phyloP scores from a whole-genome alignment of 2,888 invertebrate species.

The Chirona hameri region DNA sequence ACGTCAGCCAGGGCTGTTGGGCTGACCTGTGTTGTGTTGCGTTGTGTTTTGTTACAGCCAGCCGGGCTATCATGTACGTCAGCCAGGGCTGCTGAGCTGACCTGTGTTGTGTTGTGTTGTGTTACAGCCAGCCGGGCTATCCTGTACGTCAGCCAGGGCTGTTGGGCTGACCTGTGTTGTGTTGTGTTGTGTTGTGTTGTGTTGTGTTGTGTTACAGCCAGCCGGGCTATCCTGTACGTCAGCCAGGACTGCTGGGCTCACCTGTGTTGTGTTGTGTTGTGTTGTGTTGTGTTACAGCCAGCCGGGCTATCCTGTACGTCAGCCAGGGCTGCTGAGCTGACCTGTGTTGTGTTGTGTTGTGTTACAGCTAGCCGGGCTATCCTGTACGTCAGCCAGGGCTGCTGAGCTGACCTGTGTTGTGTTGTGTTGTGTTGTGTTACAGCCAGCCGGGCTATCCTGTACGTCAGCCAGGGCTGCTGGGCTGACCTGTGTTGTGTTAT shows the following conservation, averaged over 20 bases:
- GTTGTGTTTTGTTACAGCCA: conserved; percentile 60
- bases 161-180: conserved; percentile 60
- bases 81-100: conserved; percentile 86
- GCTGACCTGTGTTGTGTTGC: conserved; percentile 63
- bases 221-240: not conserved
- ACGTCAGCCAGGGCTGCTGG: no score
- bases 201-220: no score
- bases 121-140: conserved; percentile 73
- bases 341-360: not conserved
- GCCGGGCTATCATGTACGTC: conserved; percentile 86
- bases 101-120: conserved; percentile 38
- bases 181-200: no score
- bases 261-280: no score
- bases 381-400: conserved; percentile 80
- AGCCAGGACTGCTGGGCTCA: not conserved
- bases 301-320: not conserved
- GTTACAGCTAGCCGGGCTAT: conserved; percentile 73
- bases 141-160: conserved; percentile 83
- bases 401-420: conserved; percentile 91
- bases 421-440: no score
- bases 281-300: conserved; percentile 45
- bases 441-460: no score
- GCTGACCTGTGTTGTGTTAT: no score
- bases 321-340: not conserved
- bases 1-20: conserved; percentile 84